phyloP scores from a whole-genome alignment of 2,888 invertebrate genomes.

The Agrilus mali region DNA sequence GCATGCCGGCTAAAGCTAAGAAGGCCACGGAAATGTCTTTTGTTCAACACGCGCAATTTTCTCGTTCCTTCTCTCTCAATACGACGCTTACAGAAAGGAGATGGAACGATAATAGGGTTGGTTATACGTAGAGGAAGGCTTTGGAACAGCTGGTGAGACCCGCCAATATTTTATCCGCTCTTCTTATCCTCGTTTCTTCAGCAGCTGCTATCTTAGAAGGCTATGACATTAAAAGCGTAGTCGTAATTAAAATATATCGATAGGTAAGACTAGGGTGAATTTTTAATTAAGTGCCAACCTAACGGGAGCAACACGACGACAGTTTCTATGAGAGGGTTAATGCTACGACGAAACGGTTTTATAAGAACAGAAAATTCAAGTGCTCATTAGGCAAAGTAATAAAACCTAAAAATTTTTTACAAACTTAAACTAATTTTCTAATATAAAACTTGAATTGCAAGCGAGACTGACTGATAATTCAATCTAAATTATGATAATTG shows the following conservation, averaged over 20 bases:
- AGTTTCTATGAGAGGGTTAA: too few species aligned
- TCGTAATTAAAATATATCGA: constrained; percentile 14
- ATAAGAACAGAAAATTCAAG: too few species aligned
- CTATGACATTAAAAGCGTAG: constrained; percentile 13
- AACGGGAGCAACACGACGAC: too few species aligned
- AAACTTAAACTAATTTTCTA: too few species aligned
- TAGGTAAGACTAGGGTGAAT: constrained; percentile 13
- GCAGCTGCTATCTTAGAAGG: constrained; percentile 14
- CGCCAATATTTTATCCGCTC: constrained; percentile 13
- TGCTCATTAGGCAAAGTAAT: too few species aligned
- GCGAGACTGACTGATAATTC: too few species aligned
- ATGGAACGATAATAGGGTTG: constrained; percentile 2
- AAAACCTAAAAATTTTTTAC: too few species aligned
- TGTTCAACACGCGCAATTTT: background rate
- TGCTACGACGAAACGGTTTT: too few species aligned
- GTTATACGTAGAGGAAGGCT: background rate
- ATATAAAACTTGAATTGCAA: too few species aligned
- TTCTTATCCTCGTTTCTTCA: constrained; percentile 14
- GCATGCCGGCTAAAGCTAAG: constrained; percentile 8
- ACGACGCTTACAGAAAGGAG: constrained; percentile 7
- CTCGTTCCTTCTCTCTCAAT: background rate
- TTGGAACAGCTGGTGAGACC: constrained; percentile 13
- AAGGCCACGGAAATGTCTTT: constrained; percentile 4
- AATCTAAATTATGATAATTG: too few species aligned
- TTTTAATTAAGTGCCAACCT: constrained; percentile 7